Conservation (phyloP, 2,113 vertebrate genomes). For the Triplophysa dalaica region DNA sequence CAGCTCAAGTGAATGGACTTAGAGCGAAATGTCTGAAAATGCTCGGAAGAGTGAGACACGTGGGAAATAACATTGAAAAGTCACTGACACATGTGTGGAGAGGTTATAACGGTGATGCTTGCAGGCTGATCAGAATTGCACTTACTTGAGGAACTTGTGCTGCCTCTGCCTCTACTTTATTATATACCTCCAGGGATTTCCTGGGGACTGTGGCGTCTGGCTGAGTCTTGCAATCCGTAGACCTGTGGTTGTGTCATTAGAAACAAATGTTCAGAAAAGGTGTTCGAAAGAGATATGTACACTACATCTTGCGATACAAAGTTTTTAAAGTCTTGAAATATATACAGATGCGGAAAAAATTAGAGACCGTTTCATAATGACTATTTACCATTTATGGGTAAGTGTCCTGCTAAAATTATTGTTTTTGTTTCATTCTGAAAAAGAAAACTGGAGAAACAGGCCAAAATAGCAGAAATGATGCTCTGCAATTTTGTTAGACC, state of each 20-base stretch:
- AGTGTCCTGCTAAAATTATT: no score
- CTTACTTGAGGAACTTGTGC: slow-evolving; percentile 87
- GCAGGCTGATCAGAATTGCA: slow-evolving; percentile 26
- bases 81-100: slow-evolving; percentile 8
- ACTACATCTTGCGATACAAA: not conserved
- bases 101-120: slow-evolving; percentile 1
- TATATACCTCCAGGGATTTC: slow-evolving; percentile 80
- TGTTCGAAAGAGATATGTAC: not conserved
- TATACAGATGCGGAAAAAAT: no score
- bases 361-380: no score
- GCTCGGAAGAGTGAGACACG: not conserved
- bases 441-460: no score
- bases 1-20: not conserved
- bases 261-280: slow-evolving; percentile 4
- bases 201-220: slow-evolving; percentile 79
- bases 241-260: slow-evolving; percentile 71
- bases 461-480: no score
- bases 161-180: slow-evolving; percentile 82
- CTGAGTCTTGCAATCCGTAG: slow-evolving; percentile 85
- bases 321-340: not conserved
- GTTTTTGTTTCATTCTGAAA: no score
- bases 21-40: not conserved
- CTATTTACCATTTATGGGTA: no score
- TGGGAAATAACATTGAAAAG: slow-evolving; percentile 16
- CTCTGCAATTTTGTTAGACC: no score